These are phyloP conservation scores for Drosophila seguyi DNA, from an alignment of 1,140 invertebrate genomes.

Conservation along the genomic window DNA sequence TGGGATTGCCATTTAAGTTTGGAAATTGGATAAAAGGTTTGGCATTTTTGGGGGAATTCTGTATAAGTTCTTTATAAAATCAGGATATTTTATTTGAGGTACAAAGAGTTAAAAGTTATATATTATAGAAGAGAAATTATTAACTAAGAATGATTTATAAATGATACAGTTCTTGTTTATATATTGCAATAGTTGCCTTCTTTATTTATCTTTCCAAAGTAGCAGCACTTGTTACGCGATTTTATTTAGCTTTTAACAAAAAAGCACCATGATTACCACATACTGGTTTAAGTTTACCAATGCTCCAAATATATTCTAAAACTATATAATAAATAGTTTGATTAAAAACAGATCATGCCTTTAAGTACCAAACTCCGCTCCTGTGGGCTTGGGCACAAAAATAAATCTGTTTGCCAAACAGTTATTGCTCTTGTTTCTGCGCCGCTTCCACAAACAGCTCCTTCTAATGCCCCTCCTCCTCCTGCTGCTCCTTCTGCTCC, in stretches of 20 bases:
- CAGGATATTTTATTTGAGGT: not conserved
- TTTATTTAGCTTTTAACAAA: not conserved
- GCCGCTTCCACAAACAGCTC: conserved; percentile 37
- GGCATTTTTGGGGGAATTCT: not conserved
- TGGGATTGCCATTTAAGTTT: not conserved
- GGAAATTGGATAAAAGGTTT: not conserved
- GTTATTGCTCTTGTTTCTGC: conserved; percentile 79
- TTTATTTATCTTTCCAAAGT: not conserved
- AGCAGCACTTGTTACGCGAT: accelerated
- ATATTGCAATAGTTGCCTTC: not conserved
- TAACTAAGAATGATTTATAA: no score
- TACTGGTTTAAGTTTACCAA: no score
- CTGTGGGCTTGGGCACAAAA: conserved; percentile 49
- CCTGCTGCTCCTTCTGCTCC: not conserved
- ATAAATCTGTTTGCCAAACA: conserved; percentile 84
- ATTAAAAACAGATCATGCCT: not conserved
- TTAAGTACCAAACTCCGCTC: conserved; percentile 31
- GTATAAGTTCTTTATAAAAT: no score
- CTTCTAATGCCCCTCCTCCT: not conserved
- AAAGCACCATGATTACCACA: no score
- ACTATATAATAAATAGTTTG: not conserved
- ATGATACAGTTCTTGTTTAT: not conserved
- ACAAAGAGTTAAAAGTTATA: not conserved
- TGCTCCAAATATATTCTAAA: not conserved
- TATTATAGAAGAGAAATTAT: not conserved